Evolutionary conservation across 1,140 invertebrate genomes (phyloP), one percentile per base, ranked within the genome.

Genomic region (Spodoptera frugiperda): DNA sequence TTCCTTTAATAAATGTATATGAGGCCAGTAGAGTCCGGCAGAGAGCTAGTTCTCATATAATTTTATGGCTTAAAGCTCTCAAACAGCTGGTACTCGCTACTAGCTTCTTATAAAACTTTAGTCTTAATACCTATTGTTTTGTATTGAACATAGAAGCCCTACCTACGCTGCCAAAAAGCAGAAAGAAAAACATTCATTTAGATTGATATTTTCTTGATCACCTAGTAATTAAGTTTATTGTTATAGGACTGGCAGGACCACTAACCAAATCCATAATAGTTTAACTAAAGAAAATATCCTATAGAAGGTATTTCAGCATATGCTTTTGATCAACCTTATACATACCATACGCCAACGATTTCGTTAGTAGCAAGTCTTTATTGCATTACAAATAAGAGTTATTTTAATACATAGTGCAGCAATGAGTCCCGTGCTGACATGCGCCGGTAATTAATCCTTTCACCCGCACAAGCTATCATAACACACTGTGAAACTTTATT

Each of bases 31-130:
- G n/a, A n/a, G 61, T 48, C 61, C 61, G 11, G 44, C 10, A 30
- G 65, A 39, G 53, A 33, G 25, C 65, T 53, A 55, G 53, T 54
- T 54, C 68, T 74, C 70, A 79, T 76, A 79, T 72, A 48, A 78
- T 59, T 78, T 82, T 82, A 84, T 80, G 78, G 80, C 77, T 79
- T 70, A 75, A 65, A 65, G 80, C 73, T 74, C 53, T 68, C 63
- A 54, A 57, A 61, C 67, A 76, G 49, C 75, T 76, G 51, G 1
- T 57, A 49, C 49, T 11, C 68, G 39, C 39, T 49, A 51, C 11
- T 33, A 55, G 53, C 67, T 21, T 14, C 17, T 15, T 48, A 21
- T 65, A 21, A 65, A 65, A 55, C 59, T 54, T 65, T 78, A 82
- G 73, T 82, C 70, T 5, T 71, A 72, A 72, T 46, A 53, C 74